Percentiles rank a stretch among this genome's conserved stretches.
phyloP scores from a whole-genome alignment of 2,113 vertebrate genomes.

The Hippocampus zosterae region DNA sequence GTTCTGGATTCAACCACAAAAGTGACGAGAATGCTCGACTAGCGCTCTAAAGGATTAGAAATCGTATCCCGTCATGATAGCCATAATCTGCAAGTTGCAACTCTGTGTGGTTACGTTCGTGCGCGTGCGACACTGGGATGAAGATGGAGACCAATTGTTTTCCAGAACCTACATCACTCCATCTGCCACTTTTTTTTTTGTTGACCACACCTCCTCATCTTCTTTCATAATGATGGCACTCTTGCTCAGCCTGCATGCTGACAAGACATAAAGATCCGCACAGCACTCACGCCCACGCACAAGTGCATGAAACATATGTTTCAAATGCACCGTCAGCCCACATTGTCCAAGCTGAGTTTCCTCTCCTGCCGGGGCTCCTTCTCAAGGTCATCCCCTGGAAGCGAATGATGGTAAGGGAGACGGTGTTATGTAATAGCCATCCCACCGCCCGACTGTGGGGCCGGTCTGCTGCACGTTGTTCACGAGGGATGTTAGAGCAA shows the following conservation, averaged over 20 bases:
- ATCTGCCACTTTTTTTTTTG: constrained; percentile 28
- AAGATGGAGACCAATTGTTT: constrained; percentile 8
- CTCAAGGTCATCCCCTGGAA: constrained; percentile 71
- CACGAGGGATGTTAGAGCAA: constrained; percentile 12
- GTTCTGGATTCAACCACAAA: constrained; percentile 14
- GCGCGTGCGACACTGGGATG: neutral
- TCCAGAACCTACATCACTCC: constrained; percentile 21
- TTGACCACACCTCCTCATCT: constrained; percentile 23
- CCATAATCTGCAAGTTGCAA: constrained; percentile 28
- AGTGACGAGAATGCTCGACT: constrained; percentile 18
- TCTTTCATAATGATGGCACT: neutral
- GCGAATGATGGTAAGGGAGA: constrained; percentile 51
- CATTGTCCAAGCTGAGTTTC: constrained; percentile 3
- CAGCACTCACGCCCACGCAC: neutral
- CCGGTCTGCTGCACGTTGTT: constrained; percentile 19
- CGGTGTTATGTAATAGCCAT: constrained; percentile 52
- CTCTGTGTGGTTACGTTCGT: constrained; percentile 24
- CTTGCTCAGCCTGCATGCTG: constrained; percentile 1
- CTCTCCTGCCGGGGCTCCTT: constrained; percentile 25
- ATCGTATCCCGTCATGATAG: neutral
- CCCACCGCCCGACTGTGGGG: constrained; percentile 27
- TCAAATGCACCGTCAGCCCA: neutral
- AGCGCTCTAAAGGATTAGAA: neutral
- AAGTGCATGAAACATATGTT: neutral
- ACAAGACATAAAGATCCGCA: neutral